A percentile compares a stretch with the other conserved stretches of the same genome.
Evolutionary conservation across 2,797 vertebrate species (phyloP).

Genomic region (Novumbra hubbsi): DNA sequence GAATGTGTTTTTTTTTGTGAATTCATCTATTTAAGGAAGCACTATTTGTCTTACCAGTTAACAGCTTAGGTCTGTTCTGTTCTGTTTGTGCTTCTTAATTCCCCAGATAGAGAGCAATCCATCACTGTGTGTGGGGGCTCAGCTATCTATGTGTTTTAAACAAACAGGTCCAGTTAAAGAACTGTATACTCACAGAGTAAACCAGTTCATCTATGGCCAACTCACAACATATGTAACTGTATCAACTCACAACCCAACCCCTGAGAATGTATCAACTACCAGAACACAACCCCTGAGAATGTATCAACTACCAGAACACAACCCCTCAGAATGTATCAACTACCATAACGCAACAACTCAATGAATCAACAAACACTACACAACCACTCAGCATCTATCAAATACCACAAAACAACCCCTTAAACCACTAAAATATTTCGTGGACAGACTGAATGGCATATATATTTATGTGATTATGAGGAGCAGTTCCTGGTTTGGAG

Average conservation of each 20-base stretch:
- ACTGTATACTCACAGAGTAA: conserved; percentile 58
- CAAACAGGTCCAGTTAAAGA: conserved; percentile 62
- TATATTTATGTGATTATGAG: too few relatives aligned
- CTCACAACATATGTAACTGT: conserved; percentile 43
- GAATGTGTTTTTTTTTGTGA: conserved; percentile 24
- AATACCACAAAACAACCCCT: conserved; percentile 22
- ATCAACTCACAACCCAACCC: conserved; percentile 27
- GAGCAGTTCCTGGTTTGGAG: too few relatives aligned
- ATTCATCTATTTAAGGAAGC: conserved; percentile 26
- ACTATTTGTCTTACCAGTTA: conserved; percentile 73
- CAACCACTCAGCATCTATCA: conserved; percentile 14
- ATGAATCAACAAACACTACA: conserved; percentile 33
- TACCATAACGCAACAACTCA: too few relatives aligned
- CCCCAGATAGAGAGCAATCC: conserved; percentile 76
- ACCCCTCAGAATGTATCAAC: conserved; percentile 16
- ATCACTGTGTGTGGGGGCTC: conserved; percentile 58
- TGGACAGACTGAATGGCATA: too few relatives aligned
- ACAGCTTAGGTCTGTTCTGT: conserved; percentile 76
- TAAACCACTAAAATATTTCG: neutral
- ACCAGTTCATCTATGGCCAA: conserved; percentile 64
- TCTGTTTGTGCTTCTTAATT: conserved; percentile 77
- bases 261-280: conserved; percentile 23
- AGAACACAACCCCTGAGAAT: conserved; percentile 35
- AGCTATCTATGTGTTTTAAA: conserved; percentile 67
- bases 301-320: conserved; percentile 2